Evolutionary conservation across 2,113 vertebrate genomes (phyloP).

Genomic region (Saimiri boliviensis): DNA sequence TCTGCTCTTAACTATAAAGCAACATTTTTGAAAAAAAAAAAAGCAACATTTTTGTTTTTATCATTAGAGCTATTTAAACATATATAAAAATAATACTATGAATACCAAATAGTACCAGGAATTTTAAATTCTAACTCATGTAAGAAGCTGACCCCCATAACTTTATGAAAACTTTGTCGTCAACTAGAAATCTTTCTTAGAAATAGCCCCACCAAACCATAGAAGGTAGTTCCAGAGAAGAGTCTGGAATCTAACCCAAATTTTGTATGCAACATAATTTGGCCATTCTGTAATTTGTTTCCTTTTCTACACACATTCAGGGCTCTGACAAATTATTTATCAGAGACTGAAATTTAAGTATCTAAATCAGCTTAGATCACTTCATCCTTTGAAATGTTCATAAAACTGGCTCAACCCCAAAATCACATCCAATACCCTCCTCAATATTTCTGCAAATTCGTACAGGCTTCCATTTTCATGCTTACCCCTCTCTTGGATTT

Average conservation of each 20-base stretch:
- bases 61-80: background rate
- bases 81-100: background rate
- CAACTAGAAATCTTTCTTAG: background rate
- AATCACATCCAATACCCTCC: background rate
- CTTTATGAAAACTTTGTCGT: background rate
- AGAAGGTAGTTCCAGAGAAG: background rate
- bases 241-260: background rate
- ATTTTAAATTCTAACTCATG: slow-evolving; percentile 17
- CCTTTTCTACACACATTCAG: slow-evolving; percentile 3
- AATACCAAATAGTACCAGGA: background rate
- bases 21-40: slow-evolving; percentile 2
- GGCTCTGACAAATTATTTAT: slow-evolving; percentile 17
- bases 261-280: slow-evolving; percentile 6
- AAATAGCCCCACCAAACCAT: background rate
- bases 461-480: background rate
- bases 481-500: background rate
- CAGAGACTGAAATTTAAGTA: slow-evolving; percentile 5
- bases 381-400: background rate
- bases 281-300: background rate
- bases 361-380: background rate
- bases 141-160: background rate
- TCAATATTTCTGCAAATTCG: background rate
- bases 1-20: background rate
- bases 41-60: background rate
- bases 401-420: background rate